phyloP scores from a whole-genome alignment of 92 coral and sea anemone genomes.

The Pocillopora meandrina region DNA sequence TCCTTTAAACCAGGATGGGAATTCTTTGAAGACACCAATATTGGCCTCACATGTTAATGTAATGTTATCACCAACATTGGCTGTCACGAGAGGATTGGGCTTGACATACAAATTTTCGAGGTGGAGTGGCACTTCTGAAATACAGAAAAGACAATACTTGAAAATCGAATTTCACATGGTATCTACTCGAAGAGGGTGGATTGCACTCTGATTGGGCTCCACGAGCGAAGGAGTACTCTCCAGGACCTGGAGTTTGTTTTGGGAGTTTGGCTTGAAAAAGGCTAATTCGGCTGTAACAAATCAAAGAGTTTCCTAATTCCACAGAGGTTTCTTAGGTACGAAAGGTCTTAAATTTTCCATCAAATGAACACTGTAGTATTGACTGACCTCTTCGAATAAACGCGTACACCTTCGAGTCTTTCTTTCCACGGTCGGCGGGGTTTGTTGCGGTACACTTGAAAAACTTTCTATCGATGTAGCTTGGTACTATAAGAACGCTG shows the following conservation, averaged over 20 bases:
- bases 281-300: too few relatives aligned
- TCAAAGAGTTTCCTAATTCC: too few relatives aligned
- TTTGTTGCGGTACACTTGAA: slow-evolving; percentile 65
- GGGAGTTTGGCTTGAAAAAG: too few relatives aligned
- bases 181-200: too few relatives aligned
- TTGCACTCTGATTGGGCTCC: too few relatives aligned
- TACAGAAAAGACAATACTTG: background rate
- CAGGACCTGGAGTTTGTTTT: too few relatives aligned
- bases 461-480: slow-evolving; percentile 24
- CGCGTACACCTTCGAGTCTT: slow-evolving; percentile 10
- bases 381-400: slow-evolving; percentile 20
- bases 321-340: too few relatives aligned
- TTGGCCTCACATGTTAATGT: slow-evolving; percentile 41
- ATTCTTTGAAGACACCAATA: background rate
- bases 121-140: background rate
- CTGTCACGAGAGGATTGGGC: background rate
- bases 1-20: slow-evolving; percentile 41
- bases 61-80: slow-evolving; percentile 25
- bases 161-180: background rate
- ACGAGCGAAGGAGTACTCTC: too few relatives aligned
- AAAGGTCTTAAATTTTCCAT: too few relatives aligned
- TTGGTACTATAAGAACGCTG: slow-evolving; percentile 33
- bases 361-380: background rate
- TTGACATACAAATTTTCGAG: background rate
- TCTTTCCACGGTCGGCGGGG: background rate